Base-by-base conservation (phyloP, 2,113 vertebrate species). In the Myanophis thanlyinensis region DNA sequence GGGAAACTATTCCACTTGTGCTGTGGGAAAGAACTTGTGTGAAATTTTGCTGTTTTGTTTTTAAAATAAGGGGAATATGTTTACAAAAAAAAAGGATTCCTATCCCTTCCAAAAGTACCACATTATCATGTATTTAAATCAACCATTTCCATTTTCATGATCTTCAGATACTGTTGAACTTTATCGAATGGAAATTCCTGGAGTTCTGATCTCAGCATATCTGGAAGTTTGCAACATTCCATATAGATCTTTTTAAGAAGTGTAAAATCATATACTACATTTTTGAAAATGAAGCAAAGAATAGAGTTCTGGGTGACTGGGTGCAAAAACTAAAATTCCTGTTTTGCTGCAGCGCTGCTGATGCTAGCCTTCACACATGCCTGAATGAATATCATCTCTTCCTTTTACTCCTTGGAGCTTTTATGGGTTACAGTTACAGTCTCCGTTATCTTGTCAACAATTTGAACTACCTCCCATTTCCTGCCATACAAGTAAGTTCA, bases 381-480 rank as follows among this genome's bases (percentile, higher is more conserved):
- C 97, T 99, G 92, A 99, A 99, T 47, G 99, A 99, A 59, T 97
- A 98, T 93, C 98, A 99, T 92, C 97, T 99, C 80, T 98, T 99
- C 91, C 96, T 99, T 22, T 95, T 99, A 0, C 97, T 99, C 94
- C 97, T 97, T 88, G 99, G 99, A 96, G 98, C 98, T 89, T 99
- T 99, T 95, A 97, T 99, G 94, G 99, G 99, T 92, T 98, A 98
- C 92, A 98, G 98, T 93, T 98, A 99, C 35, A 99, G 99, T 94
- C 97, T 99, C 52, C 97, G 98, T 27, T 99, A 99, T 90, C 98
- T 99, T 92, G 97, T 99, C 93, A 97, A 98, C 95, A 99, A 99
- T 95, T 98, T 99, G 98, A 99, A 99, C 96, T 99, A 99, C 91
- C 97, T 99, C 59, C 98, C 98, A 0, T 99, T 99, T 95, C 98